Conservation (phyloP, 2,797 vertebrate genomes). For the Gallirallus australis region DNA sequence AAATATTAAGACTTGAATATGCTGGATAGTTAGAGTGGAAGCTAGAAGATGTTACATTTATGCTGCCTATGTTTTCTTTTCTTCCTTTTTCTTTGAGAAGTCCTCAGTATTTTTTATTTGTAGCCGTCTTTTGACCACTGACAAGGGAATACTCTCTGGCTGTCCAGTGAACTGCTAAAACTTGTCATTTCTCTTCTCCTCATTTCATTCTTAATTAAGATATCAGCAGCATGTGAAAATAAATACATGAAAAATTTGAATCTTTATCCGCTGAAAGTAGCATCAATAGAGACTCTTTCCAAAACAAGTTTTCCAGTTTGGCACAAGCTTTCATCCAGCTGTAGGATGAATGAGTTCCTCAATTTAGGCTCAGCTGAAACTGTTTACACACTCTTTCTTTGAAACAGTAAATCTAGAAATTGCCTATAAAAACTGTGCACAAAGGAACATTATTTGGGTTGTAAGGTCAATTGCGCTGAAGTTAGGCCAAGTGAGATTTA, state of each 20-base stretch:
- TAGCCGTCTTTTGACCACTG: neutral
- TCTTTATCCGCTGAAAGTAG: neutral
- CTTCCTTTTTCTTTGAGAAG: neutral
- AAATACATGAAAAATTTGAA: neutral
- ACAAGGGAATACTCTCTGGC: neutral
- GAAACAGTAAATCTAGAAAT: constrained; percentile 42
- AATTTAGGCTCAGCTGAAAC: neutral
- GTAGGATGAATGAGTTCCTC: neutral
- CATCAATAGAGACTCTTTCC: neutral
- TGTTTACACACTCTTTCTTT: neutral
- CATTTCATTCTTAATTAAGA: neutral
- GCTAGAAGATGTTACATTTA: neutral
- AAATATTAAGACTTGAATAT: neutral
- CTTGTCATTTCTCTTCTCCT: neutral
- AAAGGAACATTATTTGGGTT: constrained; percentile 32
- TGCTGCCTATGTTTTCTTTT: neutral
- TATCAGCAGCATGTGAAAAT: neutral
- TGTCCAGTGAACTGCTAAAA: neutral
- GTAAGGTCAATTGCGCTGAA: constrained; percentile 38
- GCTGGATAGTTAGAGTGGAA: neutral
- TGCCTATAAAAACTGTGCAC: neutral
- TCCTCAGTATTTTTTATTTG: neutral
- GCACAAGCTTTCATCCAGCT: neutral
- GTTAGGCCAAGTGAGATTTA: constrained; percentile 23
- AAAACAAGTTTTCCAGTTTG: neutral